Evolutionary conservation across 2,113 vertebrate species (phyloP).

Genomic region (Uria lomvia): DNA sequence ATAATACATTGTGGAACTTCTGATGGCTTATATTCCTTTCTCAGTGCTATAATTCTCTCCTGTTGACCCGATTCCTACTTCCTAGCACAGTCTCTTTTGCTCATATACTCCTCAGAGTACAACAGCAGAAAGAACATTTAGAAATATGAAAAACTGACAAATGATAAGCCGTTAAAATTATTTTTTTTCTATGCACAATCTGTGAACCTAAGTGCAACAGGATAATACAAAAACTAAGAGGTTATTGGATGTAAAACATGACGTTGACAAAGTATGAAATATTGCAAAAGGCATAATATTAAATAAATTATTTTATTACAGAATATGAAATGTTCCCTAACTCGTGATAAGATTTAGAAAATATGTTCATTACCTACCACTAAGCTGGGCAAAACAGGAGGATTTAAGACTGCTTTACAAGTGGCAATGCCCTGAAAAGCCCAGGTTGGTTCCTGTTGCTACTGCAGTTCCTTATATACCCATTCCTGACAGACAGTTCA

Average conservation of each 20-base stretch:
- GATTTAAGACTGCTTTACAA: background rate
- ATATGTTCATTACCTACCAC: background rate
- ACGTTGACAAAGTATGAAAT: background rate
- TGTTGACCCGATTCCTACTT: background rate
- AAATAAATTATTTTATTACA: background rate
- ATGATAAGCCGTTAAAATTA: background rate
- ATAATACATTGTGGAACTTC: background rate
- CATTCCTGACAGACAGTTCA: background rate
- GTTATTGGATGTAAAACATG: background rate
- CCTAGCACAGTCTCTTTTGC: background rate
- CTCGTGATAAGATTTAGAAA: background rate
- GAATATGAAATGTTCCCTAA: background rate
- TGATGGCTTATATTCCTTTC: background rate
- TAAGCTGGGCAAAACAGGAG: background rate
- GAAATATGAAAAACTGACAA: background rate
- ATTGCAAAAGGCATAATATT: background rate
- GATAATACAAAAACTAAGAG: background rate
- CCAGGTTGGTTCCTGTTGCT: background rate
- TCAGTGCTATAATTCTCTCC: background rate
- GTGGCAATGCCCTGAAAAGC: background rate
- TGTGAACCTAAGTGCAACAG: background rate
- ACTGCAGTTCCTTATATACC: background rate
- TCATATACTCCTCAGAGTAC: background rate
- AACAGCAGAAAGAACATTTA: background rate
- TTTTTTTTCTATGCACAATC: background rate